Percentiles rank a stretch among this genome's conserved stretches.
phyloP scores from a whole-genome alignment of 2,797 vertebrate species.

The Phataginus tetradactyla region DNA sequence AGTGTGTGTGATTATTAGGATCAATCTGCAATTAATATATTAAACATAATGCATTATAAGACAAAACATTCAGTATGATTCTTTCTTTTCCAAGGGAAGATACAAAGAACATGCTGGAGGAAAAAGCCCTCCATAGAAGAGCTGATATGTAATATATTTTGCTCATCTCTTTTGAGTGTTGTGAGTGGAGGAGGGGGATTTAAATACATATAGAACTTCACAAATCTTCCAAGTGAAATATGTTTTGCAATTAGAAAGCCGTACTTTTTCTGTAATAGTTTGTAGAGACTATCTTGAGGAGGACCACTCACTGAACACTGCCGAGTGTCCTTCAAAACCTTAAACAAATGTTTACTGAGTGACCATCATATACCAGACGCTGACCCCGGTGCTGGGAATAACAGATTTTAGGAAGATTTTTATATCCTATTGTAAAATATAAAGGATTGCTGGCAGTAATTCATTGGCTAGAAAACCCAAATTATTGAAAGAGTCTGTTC shows the following conservation, averaged over 20 bases:
- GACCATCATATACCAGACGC: accelerated
- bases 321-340: not conserved
- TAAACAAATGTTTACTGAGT: not conserved
- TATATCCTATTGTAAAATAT: not conserved
- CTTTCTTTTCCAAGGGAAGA: not conserved
- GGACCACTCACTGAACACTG: accelerated
- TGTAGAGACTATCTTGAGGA: not conserved
- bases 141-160: not conserved
- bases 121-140: not conserved
- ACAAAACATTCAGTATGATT: not conserved
- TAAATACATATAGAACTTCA: not conserved
- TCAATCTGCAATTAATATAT: not conserved
- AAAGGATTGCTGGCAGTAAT: not conserved
- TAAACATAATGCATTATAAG: not conserved
- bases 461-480: not conserved
- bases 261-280: not conserved
- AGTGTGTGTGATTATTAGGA: too few relatives aligned
- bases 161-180: not conserved
- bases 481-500: constrained; percentile 7
- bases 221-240: not conserved
- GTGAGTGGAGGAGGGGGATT: not conserved
- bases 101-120: not conserved
- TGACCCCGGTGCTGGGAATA: not conserved
- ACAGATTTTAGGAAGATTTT: not conserved
- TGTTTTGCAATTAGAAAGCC: not conserved